These are phyloP conservation scores for Drosophila prosaltans DNA, from an alignment of 1,140 invertebrate species.

Conservation along the genomic window DNA sequence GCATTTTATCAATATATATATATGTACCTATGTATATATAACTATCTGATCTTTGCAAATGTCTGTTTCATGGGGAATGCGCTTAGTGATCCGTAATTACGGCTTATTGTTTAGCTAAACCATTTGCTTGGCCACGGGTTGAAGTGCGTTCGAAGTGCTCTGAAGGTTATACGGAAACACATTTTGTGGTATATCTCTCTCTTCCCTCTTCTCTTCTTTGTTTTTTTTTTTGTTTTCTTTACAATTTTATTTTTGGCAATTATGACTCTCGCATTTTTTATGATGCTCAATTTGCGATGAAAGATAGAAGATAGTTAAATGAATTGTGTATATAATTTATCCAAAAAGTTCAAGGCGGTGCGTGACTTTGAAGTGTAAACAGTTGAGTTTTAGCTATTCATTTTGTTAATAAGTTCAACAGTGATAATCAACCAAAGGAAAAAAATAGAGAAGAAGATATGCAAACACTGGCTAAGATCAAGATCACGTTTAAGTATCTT, in stretches of 20 bases:
- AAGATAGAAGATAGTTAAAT: slow-evolving; percentile 35
- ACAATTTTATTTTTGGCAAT: slow-evolving; percentile 34
- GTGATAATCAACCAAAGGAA: too few species aligned
- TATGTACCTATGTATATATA: too few species aligned
- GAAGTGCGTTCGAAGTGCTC: slow-evolving; percentile 53
- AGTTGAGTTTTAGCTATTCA: slow-evolving; percentile 20
- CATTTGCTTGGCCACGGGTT: slow-evolving; percentile 39
- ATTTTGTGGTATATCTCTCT: slow-evolving; percentile 28
- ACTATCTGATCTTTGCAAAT: too few species aligned
- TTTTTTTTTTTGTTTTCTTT: not conserved
- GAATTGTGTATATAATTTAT: slow-evolving; percentile 45
- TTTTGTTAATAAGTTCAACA: slow-evolving; percentile 1
- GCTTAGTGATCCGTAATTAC: slow-evolving; percentile 1
- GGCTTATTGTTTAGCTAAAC: slow-evolving; percentile 28
- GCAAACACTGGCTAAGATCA: too few species aligned
- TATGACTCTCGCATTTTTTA: slow-evolving; percentile 19
- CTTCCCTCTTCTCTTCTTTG: not conserved
- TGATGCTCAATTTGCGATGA: slow-evolving; percentile 27
- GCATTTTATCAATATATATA: not conserved
- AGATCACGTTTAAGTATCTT: too few species aligned
- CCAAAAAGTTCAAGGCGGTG: slow-evolving; percentile 49
- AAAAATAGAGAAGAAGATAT: too few species aligned
- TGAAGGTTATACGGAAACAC: slow-evolving; percentile 39
- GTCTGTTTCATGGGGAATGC: not conserved
- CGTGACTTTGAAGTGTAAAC: slow-evolving; percentile 52